Evolutionary conservation across 92 coral and sea anemone species (phyloP), one percentile per base, ranked within the genome.

Genomic region (Actinernus sp.): DNA sequence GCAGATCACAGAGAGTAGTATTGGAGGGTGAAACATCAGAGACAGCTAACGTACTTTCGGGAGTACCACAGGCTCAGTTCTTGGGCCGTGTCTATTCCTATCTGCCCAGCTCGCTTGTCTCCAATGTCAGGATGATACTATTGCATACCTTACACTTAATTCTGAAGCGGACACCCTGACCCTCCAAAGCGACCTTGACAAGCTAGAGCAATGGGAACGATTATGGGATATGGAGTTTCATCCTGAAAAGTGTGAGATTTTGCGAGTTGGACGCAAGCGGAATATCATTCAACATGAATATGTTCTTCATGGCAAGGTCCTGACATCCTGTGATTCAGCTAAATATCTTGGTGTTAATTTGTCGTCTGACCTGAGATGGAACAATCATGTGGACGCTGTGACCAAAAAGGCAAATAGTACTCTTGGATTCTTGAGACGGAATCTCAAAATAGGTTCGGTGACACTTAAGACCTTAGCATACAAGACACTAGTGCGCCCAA

Each of bases 371-470:
- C 34, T 71, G 23, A 70, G 55, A 14, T 70, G 66, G 78, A 70
- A 70, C 34, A 21, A 1, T 38, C 68, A 70, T 45, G 37, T 44
- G 1, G 31, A 41, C 27, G 41, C 39, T 21, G 49, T 70, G 16
- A 39, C 68, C 25, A 70, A 57, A n/a, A 70, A 55, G 20, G 68
- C 78, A 29, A 71, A 71, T 18, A 57, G 25, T 26, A 45, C 68
- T n/a, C 74, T 67, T 7, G 54, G 49, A 46, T 32, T 59, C 17
- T 49, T 61, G 2, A 51, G 51, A 67, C 32, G 63, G 0, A 51
- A 30, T 14, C 62, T 67, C 1, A 39, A 31, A 34, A 24, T 68
- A 4, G 55, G 31, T 14, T 53, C 63, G 1, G 13, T 16, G 3
- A 6, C 24, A 11, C 40, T 53, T 2, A 12, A 67, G 62, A 50